Conservation (phyloP, 1,140 invertebrate species). For the Scaptomyza hsui region DNA sequence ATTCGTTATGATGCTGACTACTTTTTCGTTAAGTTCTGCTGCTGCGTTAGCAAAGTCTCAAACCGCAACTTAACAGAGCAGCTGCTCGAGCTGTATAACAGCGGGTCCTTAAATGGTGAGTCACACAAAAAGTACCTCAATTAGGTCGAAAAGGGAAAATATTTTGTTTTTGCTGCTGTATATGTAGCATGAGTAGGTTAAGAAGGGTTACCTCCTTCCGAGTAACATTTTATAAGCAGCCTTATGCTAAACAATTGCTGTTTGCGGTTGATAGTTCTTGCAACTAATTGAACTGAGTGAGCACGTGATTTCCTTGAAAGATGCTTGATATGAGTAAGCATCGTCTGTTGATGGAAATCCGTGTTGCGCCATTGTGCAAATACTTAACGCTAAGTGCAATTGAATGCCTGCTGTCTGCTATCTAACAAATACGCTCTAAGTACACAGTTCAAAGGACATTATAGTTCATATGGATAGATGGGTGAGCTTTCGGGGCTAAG, state of each 20-base stretch:
- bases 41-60: slow-evolving; percentile 19
- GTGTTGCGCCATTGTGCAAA: slow-evolving; percentile 15
- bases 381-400: slow-evolving; percentile 67
- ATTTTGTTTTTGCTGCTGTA: background rate
- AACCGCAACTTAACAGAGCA: background rate
- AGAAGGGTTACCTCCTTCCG: background rate
- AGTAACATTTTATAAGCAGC: background rate
- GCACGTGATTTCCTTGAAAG: background rate
- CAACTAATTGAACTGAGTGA: background rate
- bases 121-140: background rate
- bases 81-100: slow-evolving; percentile 8
- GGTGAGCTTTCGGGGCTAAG: slow-evolving; percentile 46
- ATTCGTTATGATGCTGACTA: background rate
- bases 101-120: background rate
- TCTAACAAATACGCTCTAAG: slow-evolving; percentile 51
- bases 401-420: slow-evolving; percentile 12
- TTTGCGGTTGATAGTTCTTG: background rate
- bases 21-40: background rate
- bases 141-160: slow-evolving; percentile 24
- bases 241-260: background rate
- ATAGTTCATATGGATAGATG: slow-evolving; percentile 23
- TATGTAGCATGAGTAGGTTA: background rate
- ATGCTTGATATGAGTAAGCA: background rate
- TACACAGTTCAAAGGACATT: slow-evolving; percentile 48
- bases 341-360: slow-evolving; percentile 54